Percentiles rank a stretch among this genome's conserved stretches.
These are phyloP conservation scores for Anser cygnoides DNA, from an alignment of 2,113 vertebrate species.

Conservation along the genomic window DNA sequence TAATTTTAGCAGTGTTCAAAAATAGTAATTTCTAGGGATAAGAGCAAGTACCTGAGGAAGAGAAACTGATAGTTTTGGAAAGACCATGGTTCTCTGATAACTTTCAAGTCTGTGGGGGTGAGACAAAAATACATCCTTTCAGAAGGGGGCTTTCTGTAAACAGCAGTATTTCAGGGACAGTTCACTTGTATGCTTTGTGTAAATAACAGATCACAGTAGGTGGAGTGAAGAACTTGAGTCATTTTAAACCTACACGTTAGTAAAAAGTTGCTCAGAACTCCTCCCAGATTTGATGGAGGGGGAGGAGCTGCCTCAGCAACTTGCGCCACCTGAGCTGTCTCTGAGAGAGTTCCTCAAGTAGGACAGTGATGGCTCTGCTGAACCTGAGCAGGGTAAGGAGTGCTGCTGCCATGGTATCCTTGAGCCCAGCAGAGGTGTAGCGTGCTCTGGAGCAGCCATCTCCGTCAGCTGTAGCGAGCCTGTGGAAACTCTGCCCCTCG, in stretches of 20 bases:
- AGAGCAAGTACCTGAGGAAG: not conserved
- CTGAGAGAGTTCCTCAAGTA: rapidly evolving
- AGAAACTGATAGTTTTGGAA: not conserved
- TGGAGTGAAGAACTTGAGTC: not conserved
- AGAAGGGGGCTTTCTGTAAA: not conserved
- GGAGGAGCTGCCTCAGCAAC: not conserved
- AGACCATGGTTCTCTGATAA: not conserved
- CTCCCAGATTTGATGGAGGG: not conserved
- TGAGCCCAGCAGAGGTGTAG: rapidly evolving
- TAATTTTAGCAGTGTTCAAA: not conserved
- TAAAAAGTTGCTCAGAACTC: not conserved
- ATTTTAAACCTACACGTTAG: not conserved
- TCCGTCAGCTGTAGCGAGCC: not conserved
- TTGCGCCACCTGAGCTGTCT: not conserved
- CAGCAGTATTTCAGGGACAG: not conserved
- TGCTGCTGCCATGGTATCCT: not conserved
- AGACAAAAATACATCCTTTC: not conserved
- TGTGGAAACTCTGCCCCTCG: rapidly evolving
- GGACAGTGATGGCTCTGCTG: not conserved
- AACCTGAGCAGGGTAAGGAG: not conserved
- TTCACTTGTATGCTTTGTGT: not conserved
- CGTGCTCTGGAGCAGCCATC: rapidly evolving
- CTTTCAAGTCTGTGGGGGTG: not conserved
- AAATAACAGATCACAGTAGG: not conserved
- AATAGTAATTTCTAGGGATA: not conserved